Conservation (phyloP, 2,888 invertebrate genomes). For the Drosophila borealis region DNA sequence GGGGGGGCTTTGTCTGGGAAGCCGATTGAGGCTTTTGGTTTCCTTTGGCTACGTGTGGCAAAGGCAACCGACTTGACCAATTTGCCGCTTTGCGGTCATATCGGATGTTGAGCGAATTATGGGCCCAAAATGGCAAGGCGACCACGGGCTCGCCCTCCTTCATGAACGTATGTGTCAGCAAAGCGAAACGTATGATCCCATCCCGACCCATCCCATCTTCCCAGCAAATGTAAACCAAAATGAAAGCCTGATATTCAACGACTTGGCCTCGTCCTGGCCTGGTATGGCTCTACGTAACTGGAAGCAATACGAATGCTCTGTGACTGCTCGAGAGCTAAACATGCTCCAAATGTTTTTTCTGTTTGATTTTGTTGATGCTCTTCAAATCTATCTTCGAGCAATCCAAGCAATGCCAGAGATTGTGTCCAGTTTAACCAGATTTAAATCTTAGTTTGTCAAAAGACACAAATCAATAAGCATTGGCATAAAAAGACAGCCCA, state of each 20-base stretch:
- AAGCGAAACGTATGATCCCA: conserved; percentile 28
- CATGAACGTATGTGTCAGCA: conserved; percentile 16
- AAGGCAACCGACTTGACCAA: conserved; percentile 66
- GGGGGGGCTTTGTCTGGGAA: conserved; percentile 7
- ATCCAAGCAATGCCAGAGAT: too few species aligned
- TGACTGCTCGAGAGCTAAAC: too few species aligned
- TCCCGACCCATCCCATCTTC: too few species aligned
- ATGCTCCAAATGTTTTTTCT: too few species aligned
- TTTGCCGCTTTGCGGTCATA: conserved; percentile 72
- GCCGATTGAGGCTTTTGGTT: conserved; percentile 40
- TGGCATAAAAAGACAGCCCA: too few species aligned
- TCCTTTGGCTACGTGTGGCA: conserved; percentile 28
- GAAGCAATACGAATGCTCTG: neutral
- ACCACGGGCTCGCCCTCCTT: neutral
- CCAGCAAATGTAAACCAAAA: conserved; percentile 19
- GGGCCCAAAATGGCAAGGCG: conserved; percentile 18
- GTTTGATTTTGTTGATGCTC: too few species aligned
- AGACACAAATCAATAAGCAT: too few species aligned
- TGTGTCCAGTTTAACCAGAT: too few species aligned
- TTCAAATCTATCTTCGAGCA: too few species aligned
- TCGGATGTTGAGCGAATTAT: conserved; percentile 66
- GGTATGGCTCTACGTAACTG: neutral
- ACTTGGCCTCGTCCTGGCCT: too few species aligned
- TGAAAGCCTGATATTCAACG: neutral
- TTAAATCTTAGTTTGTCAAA: too few species aligned